Conservation (phyloP, 2,113 vertebrate species). For the Protobothrops flavoviridis region DNA sequence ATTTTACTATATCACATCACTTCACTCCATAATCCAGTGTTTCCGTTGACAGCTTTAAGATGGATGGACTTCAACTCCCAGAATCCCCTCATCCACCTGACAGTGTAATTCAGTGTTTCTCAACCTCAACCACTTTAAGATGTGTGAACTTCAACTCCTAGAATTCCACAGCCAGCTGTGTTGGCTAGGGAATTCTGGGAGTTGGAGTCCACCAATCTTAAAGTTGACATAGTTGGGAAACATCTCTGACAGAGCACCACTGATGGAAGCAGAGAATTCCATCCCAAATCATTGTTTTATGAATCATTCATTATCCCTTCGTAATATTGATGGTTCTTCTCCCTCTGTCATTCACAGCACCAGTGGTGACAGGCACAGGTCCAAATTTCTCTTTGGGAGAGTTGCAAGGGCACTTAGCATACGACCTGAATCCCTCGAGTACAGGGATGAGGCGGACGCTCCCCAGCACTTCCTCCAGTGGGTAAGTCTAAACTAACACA, state of each 20-base stretch:
- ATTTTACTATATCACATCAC: neutral
- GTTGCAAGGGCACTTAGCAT: conserved; percentile 94
- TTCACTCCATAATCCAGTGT: neutral
- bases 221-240: neutral
- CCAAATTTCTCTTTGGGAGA: conserved; percentile 96
- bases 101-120: neutral
- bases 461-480: conserved; percentile 93
- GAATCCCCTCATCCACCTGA: too few relatives aligned
- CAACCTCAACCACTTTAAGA: neutral
- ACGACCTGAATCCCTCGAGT: conserved; percentile 92
- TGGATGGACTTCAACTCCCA: too few relatives aligned
- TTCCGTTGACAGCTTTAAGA: too few relatives aligned
- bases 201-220: neutral
- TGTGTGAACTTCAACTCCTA: neutral
- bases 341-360: conserved; percentile 69
- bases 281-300: neutral
- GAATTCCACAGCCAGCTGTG: neutral
- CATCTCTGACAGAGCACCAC: neutral
- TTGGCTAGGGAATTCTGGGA: neutral
- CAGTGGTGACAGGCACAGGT: conserved; percentile 89
- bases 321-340: neutral
- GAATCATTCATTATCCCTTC: neutral
- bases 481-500: conserved; percentile 67
- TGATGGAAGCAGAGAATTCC: neutral
- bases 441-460: conserved; percentile 89